A percentile compares a stretch with the other conserved stretches of the same genome.
These are phyloP conservation scores for Drosophila repleta DNA, from an alignment of 1,140 invertebrate genomes.

Conservation along the genomic window DNA sequence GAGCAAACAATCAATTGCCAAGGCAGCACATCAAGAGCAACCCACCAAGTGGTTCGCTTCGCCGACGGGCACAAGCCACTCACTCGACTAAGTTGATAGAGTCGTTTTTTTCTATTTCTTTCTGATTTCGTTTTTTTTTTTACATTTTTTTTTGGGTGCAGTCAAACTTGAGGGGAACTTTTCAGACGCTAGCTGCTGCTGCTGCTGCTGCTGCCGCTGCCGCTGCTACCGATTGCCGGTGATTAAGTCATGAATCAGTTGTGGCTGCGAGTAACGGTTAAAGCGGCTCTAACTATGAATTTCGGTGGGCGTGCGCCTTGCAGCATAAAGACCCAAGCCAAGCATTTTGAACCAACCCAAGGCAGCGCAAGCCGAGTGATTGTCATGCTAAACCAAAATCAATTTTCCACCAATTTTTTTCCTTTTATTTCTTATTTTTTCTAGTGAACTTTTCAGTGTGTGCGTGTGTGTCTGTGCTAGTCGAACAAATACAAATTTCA, in stretches of 20 bases:
- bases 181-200: conserved; percentile 19
- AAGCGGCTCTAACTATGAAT: conserved; percentile 63
- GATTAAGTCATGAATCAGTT: conserved; percentile 81
- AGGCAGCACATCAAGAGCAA: conserved; percentile 41
- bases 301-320: conserved; percentile 73
- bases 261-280: conserved; percentile 55
- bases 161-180: conserved; percentile 30
- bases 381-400: conserved; percentile 75
- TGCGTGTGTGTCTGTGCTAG: conserved; percentile 14
- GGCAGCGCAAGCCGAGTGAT: conserved; percentile 52
- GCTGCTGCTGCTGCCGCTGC: conserved; percentile 5
- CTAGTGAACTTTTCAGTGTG: background rate
- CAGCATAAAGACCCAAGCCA: conserved; percentile 38
- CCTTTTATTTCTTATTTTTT: background rate
- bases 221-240: conserved; percentile 71
- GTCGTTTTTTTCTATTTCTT: conserved; percentile 41
- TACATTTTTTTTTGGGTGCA: conserved; percentile 68
- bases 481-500: conserved; percentile 40
- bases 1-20: conserved; percentile 78
- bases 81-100: conserved; percentile 68
- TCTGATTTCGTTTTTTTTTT: background rate
- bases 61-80: conserved; percentile 64
- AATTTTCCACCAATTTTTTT: conserved; percentile 70
- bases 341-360: conserved; percentile 23
- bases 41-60: conserved; percentile 54